These are phyloP conservation scores for Hypomesus transpacificus DNA, from an alignment of 2,113 vertebrate species.

Conservation along the genomic window DNA sequence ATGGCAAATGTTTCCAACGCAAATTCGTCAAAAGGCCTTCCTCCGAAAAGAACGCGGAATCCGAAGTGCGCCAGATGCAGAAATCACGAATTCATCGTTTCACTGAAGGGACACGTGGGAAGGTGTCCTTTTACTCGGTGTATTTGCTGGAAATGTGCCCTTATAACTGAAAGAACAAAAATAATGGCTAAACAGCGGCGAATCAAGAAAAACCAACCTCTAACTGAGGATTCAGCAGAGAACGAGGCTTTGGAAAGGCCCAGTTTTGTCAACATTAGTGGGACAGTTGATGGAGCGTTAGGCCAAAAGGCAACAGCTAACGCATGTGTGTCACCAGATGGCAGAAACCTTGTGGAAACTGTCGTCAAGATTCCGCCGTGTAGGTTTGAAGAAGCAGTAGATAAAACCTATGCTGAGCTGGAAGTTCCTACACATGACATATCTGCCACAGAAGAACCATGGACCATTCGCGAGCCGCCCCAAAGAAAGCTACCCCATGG, in stretches of 20 bases:
- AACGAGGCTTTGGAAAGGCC: not conserved
- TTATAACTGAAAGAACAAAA: slow-evolving; percentile 76
- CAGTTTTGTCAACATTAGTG: no score
- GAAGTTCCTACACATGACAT: not conserved
- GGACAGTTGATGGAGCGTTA: not conserved
- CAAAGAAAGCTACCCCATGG: not conserved
- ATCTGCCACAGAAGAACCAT: not conserved
- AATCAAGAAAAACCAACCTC: slow-evolving; percentile 62
- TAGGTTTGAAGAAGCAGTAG: not conserved
- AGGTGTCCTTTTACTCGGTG: slow-evolving; percentile 76
- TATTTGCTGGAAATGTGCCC: slow-evolving; percentile 74
- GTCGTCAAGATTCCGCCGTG: slow-evolving; percentile 8
- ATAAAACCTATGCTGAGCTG: slow-evolving; percentile 11
- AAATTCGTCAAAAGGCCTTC: not conserved
- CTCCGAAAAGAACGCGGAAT: slow-evolving; percentile 42
- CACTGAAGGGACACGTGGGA: slow-evolving; percentile 74
- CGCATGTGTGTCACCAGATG: not conserved
- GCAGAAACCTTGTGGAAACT: not conserved
- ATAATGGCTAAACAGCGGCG: slow-evolving; percentile 76
- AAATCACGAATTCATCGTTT: slow-evolving; percentile 78
- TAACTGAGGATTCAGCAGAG: not conserved
- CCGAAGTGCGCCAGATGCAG: slow-evolving; percentile 79
- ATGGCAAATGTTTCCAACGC: not conserved
- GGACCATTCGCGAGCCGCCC: not conserved
- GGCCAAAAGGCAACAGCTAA: not conserved